phyloP scores from a whole-genome alignment of 23 tunicate genomes.

The Ascidia mentula region DNA sequence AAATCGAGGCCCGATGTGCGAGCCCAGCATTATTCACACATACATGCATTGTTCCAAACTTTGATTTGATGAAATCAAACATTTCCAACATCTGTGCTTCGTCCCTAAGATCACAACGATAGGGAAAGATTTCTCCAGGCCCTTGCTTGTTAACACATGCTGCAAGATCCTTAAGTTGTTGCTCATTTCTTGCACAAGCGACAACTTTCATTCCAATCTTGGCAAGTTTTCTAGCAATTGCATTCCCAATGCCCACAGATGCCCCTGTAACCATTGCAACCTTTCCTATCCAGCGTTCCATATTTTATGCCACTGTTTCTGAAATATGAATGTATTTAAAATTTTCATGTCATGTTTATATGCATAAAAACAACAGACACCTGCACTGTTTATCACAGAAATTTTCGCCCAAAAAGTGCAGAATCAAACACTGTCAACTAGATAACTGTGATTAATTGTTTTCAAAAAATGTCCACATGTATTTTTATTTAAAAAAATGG shows the following conservation, averaged over 20 bases:
- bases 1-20: conserved; percentile 22
- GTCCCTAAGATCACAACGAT: conserved; percentile 39
- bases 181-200: conserved; percentile 27
- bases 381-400: too few relatives aligned
- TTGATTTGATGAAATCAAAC: conserved; percentile 37
- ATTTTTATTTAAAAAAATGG: too few relatives aligned
- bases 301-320: too few relatives aligned
- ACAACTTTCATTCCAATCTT: conserved; percentile 44
- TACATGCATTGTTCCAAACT: conserved; percentile 42
- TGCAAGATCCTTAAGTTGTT: conserved; percentile 35
- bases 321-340: too few relatives aligned
- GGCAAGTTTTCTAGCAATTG: conserved; percentile 33
- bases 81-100: conserved; percentile 31
- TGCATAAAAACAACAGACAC: too few relatives aligned
- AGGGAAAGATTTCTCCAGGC: conserved; percentile 17
- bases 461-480: too few relatives aligned
- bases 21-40: conserved; percentile 54
- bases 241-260: conserved; percentile 43
- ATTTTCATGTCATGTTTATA: too few relatives aligned
- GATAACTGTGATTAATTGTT: too few relatives aligned
- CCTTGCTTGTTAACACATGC: conserved; percentile 16
- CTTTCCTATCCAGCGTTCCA: conserved; percentile 51
- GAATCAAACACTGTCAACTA: too few relatives aligned
- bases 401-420: too few relatives aligned
- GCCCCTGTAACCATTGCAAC: conserved; percentile 62